A percentile compares a stretch with the other conserved stretches of the same genome.
Conservation (phyloP, 2,113 vertebrate species). For the Mustela nigripes region DNA sequence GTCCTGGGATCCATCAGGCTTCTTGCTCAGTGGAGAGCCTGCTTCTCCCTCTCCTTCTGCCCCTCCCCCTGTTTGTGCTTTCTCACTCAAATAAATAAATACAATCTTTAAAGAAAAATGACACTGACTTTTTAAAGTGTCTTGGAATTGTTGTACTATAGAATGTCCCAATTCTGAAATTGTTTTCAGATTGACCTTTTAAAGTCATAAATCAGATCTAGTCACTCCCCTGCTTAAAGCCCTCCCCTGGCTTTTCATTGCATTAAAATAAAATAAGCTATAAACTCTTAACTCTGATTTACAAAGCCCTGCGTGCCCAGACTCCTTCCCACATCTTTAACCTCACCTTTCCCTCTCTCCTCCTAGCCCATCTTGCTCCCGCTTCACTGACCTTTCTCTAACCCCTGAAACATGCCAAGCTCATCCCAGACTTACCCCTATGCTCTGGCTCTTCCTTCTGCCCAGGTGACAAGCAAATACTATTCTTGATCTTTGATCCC, state of each 20-base stretch:
- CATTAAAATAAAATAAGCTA: neutral
- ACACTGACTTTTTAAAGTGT: slow-evolving; percentile 1
- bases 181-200: slow-evolving; percentile 48
- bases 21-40: neutral
- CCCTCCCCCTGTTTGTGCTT: neutral
- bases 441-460: neutral
- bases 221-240: neutral
- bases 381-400: neutral
- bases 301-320: neutral
- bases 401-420: neutral
- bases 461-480: neutral
- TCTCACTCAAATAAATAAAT: neutral
- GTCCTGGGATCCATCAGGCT: neutral
- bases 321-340: neutral
- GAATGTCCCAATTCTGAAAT: neutral
- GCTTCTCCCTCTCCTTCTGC: neutral
- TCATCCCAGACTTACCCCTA: neutral
- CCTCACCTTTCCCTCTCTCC: neutral
- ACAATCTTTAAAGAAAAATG: neutral
- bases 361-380: neutral
- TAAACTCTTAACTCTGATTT: neutral
- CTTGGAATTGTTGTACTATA: neutral
- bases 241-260: neutral
- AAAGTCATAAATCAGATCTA: slow-evolving; percentile 22
- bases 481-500: neutral